Evolutionary conservation across 2,113 vertebrate species (phyloP).

Genomic region (Ammodytes dubius): DNA sequence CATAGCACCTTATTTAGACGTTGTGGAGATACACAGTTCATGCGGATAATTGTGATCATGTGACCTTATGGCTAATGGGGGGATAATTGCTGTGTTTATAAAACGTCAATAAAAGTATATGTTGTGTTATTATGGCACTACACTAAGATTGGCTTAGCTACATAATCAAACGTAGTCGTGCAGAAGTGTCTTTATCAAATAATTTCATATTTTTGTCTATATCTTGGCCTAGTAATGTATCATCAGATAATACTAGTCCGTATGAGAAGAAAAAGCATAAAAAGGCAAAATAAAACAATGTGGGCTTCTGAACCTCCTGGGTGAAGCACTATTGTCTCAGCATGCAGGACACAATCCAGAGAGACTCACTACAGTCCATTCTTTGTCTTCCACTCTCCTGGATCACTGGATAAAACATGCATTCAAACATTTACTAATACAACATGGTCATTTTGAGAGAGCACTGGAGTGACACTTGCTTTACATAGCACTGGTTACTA

Average conservation of each 20-base stretch:
- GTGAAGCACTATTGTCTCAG: conserved; percentile 24
- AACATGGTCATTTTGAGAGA: conserved; percentile 54
- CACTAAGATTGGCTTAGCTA: neutral
- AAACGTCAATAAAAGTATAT: conserved; percentile 5
- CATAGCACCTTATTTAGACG: neutral
- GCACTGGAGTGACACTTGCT: conserved; percentile 36
- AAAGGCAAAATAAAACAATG: conserved; percentile 12
- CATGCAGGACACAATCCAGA: conserved; percentile 56
- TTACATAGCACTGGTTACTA: conserved; percentile 47
- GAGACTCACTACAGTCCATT: conserved; percentile 44
- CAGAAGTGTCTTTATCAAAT: conserved; percentile 2
- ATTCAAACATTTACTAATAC: conserved; percentile 51
- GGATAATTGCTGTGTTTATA: conserved; percentile 7
- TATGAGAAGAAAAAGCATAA: neutral
- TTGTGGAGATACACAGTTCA: conserved; percentile 18
- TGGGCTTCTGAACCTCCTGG: neutral
- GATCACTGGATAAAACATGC: conserved; percentile 64
- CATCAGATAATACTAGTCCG: neutral
- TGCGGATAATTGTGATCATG: conserved; percentile 34
- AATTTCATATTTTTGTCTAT: neutral
- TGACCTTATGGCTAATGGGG: conserved; percentile 2
- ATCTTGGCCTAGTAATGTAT: neutral
- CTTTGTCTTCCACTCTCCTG: conserved; percentile 45
- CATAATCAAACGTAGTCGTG: neutral
- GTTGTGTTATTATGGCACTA: neutral